Evolutionary conservation across 2,113 vertebrate genomes (phyloP).

Genomic region (Microcebus jonahi): DNA sequence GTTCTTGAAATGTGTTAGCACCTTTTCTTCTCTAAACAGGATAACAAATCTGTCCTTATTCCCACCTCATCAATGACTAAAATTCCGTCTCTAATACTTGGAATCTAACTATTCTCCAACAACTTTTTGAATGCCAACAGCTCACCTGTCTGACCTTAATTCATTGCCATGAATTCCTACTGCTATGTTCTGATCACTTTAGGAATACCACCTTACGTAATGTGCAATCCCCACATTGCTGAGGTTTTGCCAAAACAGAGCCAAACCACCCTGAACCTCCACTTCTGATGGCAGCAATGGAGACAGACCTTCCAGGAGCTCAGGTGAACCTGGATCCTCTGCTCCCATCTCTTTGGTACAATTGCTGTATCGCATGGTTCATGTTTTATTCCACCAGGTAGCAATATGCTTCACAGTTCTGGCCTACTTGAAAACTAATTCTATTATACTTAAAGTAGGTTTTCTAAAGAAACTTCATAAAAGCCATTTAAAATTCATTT

Average conservation of each 20-base stretch:
- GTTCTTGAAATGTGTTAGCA: fast-evolving
- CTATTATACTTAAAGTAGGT: background rate
- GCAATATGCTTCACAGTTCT: background rate
- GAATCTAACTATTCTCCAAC: fast-evolving
- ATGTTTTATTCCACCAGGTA: too few species aligned
- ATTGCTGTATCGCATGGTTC: fast-evolving
- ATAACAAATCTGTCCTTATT: fast-evolving
- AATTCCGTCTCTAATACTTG: background rate
- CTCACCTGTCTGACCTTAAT: background rate
- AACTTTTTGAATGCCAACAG: background rate
- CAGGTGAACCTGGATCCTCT: background rate
- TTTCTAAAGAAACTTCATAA: background rate
- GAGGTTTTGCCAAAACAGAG: background rate
- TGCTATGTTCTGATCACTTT: background rate
- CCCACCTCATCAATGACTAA: fast-evolving
- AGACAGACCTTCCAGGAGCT: background rate
- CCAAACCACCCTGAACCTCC: background rate
- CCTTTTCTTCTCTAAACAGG: background rate
- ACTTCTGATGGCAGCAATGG: fast-evolving
- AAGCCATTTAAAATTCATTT: background rate
- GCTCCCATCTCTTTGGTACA: fast-evolving
- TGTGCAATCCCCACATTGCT: fast-evolving
- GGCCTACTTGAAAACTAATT: background rate
- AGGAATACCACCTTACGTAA: fast-evolving
- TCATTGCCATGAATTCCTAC: background rate